Base-by-base conservation (phyloP, 2,113 vertebrate genomes). In the Microcebus lehilahytsara region DNA sequence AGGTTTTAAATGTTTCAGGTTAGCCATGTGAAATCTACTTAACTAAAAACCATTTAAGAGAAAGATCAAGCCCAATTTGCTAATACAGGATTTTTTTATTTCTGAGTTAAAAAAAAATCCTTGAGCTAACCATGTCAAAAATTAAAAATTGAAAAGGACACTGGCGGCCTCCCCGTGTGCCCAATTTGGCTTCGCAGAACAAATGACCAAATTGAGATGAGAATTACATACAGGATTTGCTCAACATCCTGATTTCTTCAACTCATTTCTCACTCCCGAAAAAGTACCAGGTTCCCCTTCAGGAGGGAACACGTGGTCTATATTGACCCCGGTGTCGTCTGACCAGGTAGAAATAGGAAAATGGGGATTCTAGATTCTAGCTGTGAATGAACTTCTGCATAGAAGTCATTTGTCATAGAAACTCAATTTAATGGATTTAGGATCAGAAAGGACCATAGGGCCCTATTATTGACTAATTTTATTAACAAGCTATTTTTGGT, bases 111-210 rank as follows among this genome's bases (percentile, higher is more conserved):
- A 85, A 86, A 64, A 96, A 96, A 95, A 74, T 81, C 60, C 89
- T 96, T 92, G n/a, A 53, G 51, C 62, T 74, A 93, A 92, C 97
- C 93, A 81, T 96, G 97, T 98, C 97, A 95, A 84, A 97, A 98
- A 98, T 98, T 97, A 98, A 97, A 97, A 91, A 97, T 98, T 97
- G 92, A 98, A 96, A 96, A 92, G 91, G 85, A 95, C 96, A 89
- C 85, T n/a, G 46, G 74, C 93, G 51, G 69, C 51, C 93, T 98
- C 97, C 98, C 97, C 85, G 0, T 80, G 96, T 93, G 95, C 97
- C 97, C 95, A 62, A 97, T 98, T 97, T 96, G 97, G 69, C 96
- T 97, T 85, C 66, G 78, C 96, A 92, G 97, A 96, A 93, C 95
- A 96, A 96, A 97, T 96, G 97, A 69, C 95, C 81, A 77, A 42